Base-by-base conservation (phyloP, 1,140 invertebrate species). In the Thaumetopoea pityocampa region DNA sequence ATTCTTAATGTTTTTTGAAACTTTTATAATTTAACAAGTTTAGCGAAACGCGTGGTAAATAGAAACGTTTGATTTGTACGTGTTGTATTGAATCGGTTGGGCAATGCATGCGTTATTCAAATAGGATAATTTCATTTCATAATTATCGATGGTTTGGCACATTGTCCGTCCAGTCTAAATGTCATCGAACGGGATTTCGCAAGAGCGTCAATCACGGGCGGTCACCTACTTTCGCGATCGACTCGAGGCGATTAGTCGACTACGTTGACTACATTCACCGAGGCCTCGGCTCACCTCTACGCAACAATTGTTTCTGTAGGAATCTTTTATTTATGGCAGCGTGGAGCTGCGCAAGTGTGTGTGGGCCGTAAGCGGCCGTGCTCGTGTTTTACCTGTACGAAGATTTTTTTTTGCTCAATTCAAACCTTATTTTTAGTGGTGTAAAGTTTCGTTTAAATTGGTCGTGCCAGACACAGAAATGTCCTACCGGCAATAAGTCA, bases 281-380 rank as follows among this genome's bases (percentile, higher is more conserved):
- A 73, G 76, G 69, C 67, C 73, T 74, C 69, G 62, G 56, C 66
- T 78, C 68, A 79, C 74, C 67, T 83, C 79, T 76, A 81, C 79
- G 79, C 79, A 84, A 81, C 79, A 78, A 84, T 84, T 84, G 79
- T 80, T 84, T 84, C 77, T 79, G 73, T 80, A 77, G 72, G 79
- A 84, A 81, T 84, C 79, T 84, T 80, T 84, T 84, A 84, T 84
- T 81, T 84, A 84, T 81, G 77, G 77, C 73, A 71, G 61, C 67
- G 55, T 52, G 28, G 52, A 43, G 45, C 14, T 59, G 45, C 51
- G 61, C 42, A 40, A 74, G 77, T 81, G 77, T 80, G 76, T 49
- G 72, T 71, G 64, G 63, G 66, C 69, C 57, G 67, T 69, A 64
- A 74, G 60, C 73, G 68, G 67, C 72, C 60, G 63, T 64, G 67